Evolutionary conservation across 2,888 invertebrate genomes (phyloP).

Genomic region (Drosophila bunnanda): DNA sequence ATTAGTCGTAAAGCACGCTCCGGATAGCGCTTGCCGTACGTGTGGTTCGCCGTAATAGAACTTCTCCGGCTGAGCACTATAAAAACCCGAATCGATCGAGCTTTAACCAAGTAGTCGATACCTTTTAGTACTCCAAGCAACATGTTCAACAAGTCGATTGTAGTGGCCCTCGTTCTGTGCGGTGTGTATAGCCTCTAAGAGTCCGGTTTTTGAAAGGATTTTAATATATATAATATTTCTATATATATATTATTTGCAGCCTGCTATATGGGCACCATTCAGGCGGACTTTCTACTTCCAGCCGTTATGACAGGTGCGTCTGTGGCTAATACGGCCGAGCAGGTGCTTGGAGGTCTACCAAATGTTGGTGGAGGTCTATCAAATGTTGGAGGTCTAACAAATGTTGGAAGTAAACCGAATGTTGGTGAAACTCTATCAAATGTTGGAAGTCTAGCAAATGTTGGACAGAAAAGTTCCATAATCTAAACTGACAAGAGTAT

Average conservation of each 20-base stretch:
- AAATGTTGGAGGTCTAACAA: too few relatives aligned
- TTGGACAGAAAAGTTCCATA: too few relatives aligned
- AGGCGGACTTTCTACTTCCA: conserved; percentile 5
- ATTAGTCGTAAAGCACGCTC: conserved; percentile 39
- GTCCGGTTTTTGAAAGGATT: neutral
- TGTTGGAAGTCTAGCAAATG: too few relatives aligned
- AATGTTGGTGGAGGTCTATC: too few relatives aligned
- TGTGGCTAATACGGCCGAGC: rapidly evolving
- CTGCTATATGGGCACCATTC: conserved; percentile 43
- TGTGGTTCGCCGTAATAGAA: conserved; percentile 28
- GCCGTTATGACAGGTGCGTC: rapidly evolving
- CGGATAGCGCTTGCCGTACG: conserved; percentile 45
- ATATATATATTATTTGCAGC: conserved; percentile 31
- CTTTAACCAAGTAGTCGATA: conserved; percentile 48
- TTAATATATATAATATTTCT: neutral
- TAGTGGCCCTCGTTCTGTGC: conserved; percentile 58
- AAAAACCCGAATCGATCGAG: conserved; percentile 31
- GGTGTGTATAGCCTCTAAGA: conserved; percentile 46
- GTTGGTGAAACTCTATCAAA: too few relatives aligned
- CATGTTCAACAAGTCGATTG: conserved; percentile 65
- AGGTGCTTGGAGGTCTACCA: neutral
- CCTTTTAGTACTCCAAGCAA: conserved; percentile 18
- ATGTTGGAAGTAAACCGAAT: too few relatives aligned
- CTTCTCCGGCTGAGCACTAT: conserved; percentile 26
- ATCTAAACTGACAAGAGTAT: too few relatives aligned